These are phyloP conservation scores for Heteractis magnifica DNA, from an alignment of 92 coral and sea anemone species.

Conservation along the genomic window DNA sequence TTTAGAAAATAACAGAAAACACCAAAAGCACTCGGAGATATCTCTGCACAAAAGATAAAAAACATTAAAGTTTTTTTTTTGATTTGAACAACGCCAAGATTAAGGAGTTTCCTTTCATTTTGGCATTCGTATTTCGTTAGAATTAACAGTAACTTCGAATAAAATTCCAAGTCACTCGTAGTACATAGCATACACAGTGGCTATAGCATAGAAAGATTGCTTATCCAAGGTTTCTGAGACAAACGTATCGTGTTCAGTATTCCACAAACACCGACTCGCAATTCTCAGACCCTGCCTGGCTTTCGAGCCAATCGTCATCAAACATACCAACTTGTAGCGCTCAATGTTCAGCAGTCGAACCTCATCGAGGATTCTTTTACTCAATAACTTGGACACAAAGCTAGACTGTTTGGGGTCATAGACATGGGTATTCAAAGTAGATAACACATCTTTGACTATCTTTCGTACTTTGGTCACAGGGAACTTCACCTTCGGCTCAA, in stretches of 20 bases:
- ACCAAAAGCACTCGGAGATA: no score
- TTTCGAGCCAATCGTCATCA: constrained; percentile 72
- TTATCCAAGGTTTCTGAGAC: constrained; percentile 77
- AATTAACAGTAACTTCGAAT: no score
- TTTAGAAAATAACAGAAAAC: no score
- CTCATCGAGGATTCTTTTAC: constrained; percentile 72
- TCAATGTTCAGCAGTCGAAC: constrained; percentile 64
- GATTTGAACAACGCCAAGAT: no score
- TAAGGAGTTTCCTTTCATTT: no score
- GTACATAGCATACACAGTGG: constrained; percentile 82
- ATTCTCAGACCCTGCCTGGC: constrained; percentile 57
- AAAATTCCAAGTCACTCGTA: constrained; percentile 45
- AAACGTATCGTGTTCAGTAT: constrained; percentile 70
- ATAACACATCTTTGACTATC: constrained; percentile 58
- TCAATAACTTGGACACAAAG: constrained; percentile 64
- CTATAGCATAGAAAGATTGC: constrained; percentile 62
- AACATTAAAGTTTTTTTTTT: no score
- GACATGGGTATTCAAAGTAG: constrained; percentile 38
- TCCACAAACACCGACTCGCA: constrained; percentile 93
- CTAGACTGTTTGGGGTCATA: constrained; percentile 50
- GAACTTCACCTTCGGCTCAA: constrained; percentile 65
- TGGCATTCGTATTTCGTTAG: no score
- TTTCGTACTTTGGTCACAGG: constrained; percentile 66
- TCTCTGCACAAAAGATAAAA: no score
- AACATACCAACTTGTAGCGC: constrained; percentile 79